A percentile compares a stretch with the other conserved stretches of the same genome.
Evolutionary conservation across 2,113 vertebrate species (phyloP).

Genomic region (Chamaea fasciata): DNA sequence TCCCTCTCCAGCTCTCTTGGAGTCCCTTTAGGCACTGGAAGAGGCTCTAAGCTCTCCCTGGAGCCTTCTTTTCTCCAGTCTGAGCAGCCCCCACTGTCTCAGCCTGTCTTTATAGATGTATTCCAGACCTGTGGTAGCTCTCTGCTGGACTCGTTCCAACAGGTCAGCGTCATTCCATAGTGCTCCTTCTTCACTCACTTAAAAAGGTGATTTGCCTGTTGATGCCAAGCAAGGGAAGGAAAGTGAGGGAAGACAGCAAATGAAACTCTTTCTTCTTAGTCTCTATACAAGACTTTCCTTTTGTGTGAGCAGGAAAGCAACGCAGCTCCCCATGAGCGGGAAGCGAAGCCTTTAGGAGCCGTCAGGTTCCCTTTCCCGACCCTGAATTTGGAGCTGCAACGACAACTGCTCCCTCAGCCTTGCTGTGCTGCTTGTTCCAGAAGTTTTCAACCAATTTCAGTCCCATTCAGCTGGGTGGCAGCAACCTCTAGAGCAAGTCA

Average conservation of each 20-base stretch:
- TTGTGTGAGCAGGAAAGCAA: neutral
- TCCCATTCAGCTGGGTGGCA: neutral
- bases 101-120: neutral
- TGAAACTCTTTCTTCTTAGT: neutral
- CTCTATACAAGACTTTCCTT: neutral
- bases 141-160: neutral
- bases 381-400: neutral
- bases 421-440: neutral
- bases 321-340: rapidly evolving
- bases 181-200: neutral
- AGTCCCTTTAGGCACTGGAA: neutral
- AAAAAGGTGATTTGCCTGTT: neutral
- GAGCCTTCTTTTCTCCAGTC: neutral
- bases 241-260: neutral
- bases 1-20: neutral
- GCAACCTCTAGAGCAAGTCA: neutral
- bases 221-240: neutral
- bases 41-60: neutral
- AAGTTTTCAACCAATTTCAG: neutral
- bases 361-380: neutral
- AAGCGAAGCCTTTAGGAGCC: neutral
- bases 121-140: neutral
- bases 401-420: neutral
- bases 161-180: neutral
- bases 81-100: neutral